Percentiles rank a stretch among this genome's conserved stretches.
phyloP scores from a whole-genome alignment of 2,797 vertebrate genomes.

The Pseudochromis fuscus region DNA sequence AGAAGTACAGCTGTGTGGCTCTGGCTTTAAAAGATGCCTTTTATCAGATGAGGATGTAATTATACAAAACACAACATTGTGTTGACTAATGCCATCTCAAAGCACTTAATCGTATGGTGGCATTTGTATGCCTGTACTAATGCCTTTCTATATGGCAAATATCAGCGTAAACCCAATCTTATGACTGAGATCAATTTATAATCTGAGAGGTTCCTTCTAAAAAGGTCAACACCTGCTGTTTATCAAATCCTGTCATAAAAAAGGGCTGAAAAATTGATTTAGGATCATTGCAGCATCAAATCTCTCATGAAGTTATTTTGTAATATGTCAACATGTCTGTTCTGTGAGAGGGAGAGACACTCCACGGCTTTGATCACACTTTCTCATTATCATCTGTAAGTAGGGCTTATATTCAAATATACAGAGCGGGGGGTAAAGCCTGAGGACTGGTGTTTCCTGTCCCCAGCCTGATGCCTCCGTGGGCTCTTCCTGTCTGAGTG shows the following conservation, averaged over 20 bases:
- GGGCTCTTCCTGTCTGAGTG: conserved; percentile 67
- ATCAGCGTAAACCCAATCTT: conserved; percentile 49
- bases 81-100: conserved; percentile 59
- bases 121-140: conserved; percentile 49
- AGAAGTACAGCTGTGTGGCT: conserved; percentile 45
- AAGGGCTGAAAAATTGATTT: conserved; percentile 55
- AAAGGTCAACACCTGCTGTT: conserved; percentile 72
- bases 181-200: conserved; percentile 52
- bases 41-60: conserved; percentile 66
- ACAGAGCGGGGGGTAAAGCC: conserved; percentile 60
- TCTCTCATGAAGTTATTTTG: conserved; percentile 60
- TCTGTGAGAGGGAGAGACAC: conserved; percentile 3
- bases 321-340: conserved; percentile 41
- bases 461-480: conserved; percentile 49
- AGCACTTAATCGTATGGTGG: conserved; percentile 52
- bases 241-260: conserved; percentile 56
- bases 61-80: conserved; percentile 65
- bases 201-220: conserved; percentile 59
- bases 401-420: conserved; percentile 62
- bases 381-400: conserved; percentile 53
- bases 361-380: conserved; percentile 36
- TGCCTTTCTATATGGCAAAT: conserved; percentile 53
- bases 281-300: conserved; percentile 50
- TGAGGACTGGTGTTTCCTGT: conserved; percentile 61
- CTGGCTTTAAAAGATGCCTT: conserved; percentile 52